phyloP scores from a whole-genome alignment of 2,797 vertebrate species.

The Enteromius fasciolatus region DNA sequence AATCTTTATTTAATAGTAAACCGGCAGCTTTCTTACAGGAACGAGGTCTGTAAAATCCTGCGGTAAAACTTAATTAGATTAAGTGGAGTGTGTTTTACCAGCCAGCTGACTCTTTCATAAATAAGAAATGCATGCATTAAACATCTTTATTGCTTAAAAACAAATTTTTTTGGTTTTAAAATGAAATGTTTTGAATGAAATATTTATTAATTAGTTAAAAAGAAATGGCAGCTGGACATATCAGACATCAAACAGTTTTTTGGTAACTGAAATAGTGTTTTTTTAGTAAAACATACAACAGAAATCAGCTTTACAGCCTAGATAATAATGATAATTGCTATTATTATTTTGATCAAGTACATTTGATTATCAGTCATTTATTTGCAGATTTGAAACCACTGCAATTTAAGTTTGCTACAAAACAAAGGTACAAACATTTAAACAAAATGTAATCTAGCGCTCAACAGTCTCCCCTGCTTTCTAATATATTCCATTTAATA shows the following conservation, averaged over 20 bases:
- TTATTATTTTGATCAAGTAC: background rate
- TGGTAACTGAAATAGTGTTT: too few species aligned
- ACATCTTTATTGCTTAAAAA: conserved; percentile 7
- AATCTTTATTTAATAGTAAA: conserved; percentile 62
- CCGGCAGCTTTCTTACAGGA: conserved; percentile 66
- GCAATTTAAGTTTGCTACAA: background rate
- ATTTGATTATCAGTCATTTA: background rate
- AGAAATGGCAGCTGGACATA: background rate
- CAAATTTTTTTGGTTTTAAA: background rate
- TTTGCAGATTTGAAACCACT: background rate
- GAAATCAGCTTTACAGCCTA: too few species aligned
- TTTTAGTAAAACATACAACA: too few species aligned
- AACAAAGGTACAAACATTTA: background rate
- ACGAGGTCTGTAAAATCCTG: conserved; percentile 69
- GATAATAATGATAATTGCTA: background rate
- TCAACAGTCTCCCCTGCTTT: background rate
- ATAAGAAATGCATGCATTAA: conserved; percentile 54
- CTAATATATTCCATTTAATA: background rate
- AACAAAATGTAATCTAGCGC: background rate
- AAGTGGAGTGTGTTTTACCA: conserved; percentile 63
- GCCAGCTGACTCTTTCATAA: conserved; percentile 70
- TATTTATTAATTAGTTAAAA: background rate
- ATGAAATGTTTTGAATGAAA: background rate
- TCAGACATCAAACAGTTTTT: background rate
- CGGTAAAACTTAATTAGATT: conserved; percentile 62